Evolutionary conservation across 2,888 invertebrate species (phyloP), one percentile per base, ranked within the genome.

Genomic region (Caenorhabditis wallacei): DNA sequence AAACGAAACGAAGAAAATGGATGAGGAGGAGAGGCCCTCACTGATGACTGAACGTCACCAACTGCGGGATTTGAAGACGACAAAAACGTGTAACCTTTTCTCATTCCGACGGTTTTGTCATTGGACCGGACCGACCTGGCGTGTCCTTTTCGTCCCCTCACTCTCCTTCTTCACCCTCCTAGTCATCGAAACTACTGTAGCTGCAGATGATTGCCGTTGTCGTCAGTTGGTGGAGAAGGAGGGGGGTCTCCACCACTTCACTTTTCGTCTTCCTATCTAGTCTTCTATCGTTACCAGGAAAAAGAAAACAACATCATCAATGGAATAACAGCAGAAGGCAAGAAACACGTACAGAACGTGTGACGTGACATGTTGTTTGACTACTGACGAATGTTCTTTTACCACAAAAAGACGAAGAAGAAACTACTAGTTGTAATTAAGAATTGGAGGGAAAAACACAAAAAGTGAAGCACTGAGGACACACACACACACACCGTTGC

Each of bases 351-450:
- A 75, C 57, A 66, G 75, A 75, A 75, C 78, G 76, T 76, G 68
- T 68, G 76, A 76, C 78, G 78, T 78, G 78, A 78, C 78, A 61
- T 78, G 68, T 76, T 68, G 53, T 75, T 64, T 64, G 26, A 13
- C 26, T 16, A 61, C 18, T 56, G 63, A 56, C 46, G 54, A 40
- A 37, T 54, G 57, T 57, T 72, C 16, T 53, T 56, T 74, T 74
- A 74, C 64, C 74, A 72, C 72, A 63, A 53, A 30, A 20, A 5
- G 53, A 30, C 72, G 53, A 53, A 30, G 13, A 5, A 37, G 8
- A 35, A 56, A 74, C 30, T 68, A 76, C 76, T 46, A 75, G 66
- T 75, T 66, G 57, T 64, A 68, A 75, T 66, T 75, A 66, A 22
- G 46, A 66, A 74, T 35, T 22, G 24, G 35, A 48, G 61, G 53